Base-by-base conservation (phyloP, 2,797 vertebrate genomes). In the Myotis pilosus region DNA sequence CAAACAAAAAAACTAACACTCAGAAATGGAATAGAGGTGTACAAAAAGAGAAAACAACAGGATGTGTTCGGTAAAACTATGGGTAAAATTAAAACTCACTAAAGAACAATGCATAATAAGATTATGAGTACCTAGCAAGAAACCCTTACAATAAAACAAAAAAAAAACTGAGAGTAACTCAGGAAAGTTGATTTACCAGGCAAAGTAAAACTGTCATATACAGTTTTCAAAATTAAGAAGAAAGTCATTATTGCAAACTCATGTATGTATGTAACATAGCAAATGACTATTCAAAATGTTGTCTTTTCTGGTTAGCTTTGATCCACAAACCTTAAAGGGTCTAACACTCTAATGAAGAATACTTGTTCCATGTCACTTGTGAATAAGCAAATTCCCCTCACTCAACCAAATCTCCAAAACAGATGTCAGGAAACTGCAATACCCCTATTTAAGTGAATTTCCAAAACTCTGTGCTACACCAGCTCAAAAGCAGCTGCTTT, bases 401-500 rank as follows among this genome's bases (percentile, higher is more conserved):
- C 33, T 57, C 38, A 71, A 17, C 41, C 81, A 96, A 94, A 95
- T 66, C 47, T 86, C 33, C 25, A 83, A 96, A 91, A 64, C 82
- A 93, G 80, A 94, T 22, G 38, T 74, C 72, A 97, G 53, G 41
- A 96, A 57, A 79, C 74, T 95, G 47, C 23, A 78, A n/a, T 55
- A 76, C 23, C 82, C 69, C 81, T 71, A 64, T 82, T 95, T 90
- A 78, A 95, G 79, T 51, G 11, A 76, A 38, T 92, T 92, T 95
- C 81, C 60, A 30, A 97, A 97, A 94, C 87, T 66, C 33, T 16
- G 53, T 30, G 89, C 76, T 81, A 88, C 47, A 92, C 90, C 79
- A 91, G 81, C 79, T 95, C 33, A 6, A 93, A 91, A 80, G 87
- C 95, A 97, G 78, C 72, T 96, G 91, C 91, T 94, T 97, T 94